Conservation (phyloP, 2,888 invertebrate genomes). For the Rhamphomyia laevipes region DNA sequence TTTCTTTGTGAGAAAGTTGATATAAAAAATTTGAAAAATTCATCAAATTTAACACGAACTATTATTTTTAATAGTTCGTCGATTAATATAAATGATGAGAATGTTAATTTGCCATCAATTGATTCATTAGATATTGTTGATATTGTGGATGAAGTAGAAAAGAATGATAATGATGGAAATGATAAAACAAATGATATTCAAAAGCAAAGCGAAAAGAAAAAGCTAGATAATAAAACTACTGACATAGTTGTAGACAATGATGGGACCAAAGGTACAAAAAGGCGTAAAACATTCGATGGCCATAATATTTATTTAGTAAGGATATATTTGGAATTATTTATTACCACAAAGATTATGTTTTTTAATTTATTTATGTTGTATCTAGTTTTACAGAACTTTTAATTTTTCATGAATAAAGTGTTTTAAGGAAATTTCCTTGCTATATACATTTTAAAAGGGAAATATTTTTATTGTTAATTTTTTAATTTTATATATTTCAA, state of each 20-base stretch:
- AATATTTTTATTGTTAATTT: too few species aligned
- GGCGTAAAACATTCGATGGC: slow-evolving; percentile 16
- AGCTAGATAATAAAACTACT: background rate
- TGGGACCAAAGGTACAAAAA: background rate
- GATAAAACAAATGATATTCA: background rate
- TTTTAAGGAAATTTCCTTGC: too few species aligned
- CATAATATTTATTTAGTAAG: slow-evolving; percentile 17
- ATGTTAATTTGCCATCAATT: background rate
- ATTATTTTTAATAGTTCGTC: background rate
- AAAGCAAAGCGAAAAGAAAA: background rate
- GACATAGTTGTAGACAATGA: background rate
- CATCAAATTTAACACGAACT: background rate
- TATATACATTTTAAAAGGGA: too few species aligned
- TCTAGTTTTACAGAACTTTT: too few species aligned
- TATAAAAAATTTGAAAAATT: background rate
- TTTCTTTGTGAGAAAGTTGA: background rate
- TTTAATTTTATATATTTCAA: too few species aligned
- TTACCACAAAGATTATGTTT: too few species aligned
- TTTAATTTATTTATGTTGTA: too few species aligned
- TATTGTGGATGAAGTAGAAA: too few species aligned
- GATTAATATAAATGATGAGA: background rate
- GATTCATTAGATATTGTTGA: background rate
- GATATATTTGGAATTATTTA: too few species aligned
- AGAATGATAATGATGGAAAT: too few species aligned
- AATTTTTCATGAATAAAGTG: too few species aligned